Evolutionary conservation across 2,113 vertebrate species (phyloP), one percentile per base, ranked within the genome.

Genomic region (Cacatua alba): DNA sequence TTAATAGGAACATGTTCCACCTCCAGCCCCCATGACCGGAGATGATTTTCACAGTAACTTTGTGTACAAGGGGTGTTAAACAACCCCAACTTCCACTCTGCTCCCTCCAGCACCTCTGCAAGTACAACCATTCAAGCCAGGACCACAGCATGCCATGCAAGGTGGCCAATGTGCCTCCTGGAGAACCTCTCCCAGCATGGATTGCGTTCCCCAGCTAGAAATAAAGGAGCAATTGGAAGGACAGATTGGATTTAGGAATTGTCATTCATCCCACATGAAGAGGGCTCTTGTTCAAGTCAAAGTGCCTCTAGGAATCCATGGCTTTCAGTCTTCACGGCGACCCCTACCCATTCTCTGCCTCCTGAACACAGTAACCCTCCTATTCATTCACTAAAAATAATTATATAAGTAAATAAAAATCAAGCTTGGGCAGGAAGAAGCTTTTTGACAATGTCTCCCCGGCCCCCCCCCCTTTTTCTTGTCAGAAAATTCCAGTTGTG

Each of bases 351-450:
- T 80, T 71, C 87, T 80, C 59, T 72, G 35, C 10, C 75, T 92
- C 49, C 82, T 59, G n/a, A 88, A 57, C 41, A 92, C 88, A 95
- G 63, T 72, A 72, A 82, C 14, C 14, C 78, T 72, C 85, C 94
- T 82, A 78, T 95, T 92, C 85, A 72, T 94, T 88, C 70, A 89
- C 57, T 60, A 17, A 52, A 85, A 95, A 55, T 89, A 77, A 95
- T 83, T 60, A 82, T 87, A 48, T 90, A 70, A 94, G 16, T 20
- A 33, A 65, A 83, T 29, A 43, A 57, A 77, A 89, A 46, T 35
- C 60, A 71, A 79, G 33, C 52, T 68, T 20, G 62, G 87, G 18
- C 46, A 91, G 67, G 92, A 93, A 92, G 70, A 14, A 85, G 85
- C 28, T 75, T 62, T 88, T 37, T 9, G 51, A 78, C 51, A 78